These are phyloP conservation scores for Eleutherodactylus coqui DNA, from an alignment of 2,797 vertebrate species.

Conservation along the genomic window DNA sequence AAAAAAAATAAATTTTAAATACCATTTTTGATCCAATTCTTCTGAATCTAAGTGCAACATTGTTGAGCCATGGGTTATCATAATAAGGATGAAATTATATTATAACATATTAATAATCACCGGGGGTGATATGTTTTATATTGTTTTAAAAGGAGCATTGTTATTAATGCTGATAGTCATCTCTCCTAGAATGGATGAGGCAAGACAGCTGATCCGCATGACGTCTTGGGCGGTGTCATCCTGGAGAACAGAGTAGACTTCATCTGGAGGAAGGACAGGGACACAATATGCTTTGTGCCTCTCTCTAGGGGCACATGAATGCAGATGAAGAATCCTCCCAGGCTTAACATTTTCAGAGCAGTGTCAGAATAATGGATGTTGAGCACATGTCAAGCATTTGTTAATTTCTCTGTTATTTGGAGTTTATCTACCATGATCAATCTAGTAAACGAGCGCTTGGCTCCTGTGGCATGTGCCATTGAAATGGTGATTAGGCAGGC, in stretches of 20 bases:
- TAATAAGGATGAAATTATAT: background rate
- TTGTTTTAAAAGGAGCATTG: background rate
- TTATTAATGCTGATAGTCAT: background rate
- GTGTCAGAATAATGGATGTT: constrained; percentile 99
- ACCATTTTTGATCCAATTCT: background rate
- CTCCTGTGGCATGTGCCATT: constrained; percentile 98
- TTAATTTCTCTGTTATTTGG: constrained; percentile 99
- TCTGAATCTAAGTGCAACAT: background rate
- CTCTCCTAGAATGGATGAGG: background rate
- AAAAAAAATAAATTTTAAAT: too few relatives aligned
- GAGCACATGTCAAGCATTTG: constrained; percentile 99
- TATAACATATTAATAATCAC: background rate
- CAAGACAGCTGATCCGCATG: background rate
- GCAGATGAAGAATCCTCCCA: constrained; percentile 99
- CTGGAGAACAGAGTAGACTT: constrained; percentile 93
- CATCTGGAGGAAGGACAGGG: constrained; percentile 94
- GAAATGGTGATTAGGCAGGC: constrained; percentile 98
- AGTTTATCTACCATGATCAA: constrained; percentile 98
- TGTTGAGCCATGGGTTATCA: background rate
- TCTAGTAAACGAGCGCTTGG: constrained; percentile 87
- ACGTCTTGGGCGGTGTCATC: constrained; percentile 67
- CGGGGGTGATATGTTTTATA: background rate
- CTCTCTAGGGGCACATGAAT: constrained; percentile 99
- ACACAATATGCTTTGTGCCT: constrained; percentile 96
- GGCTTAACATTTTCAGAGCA: constrained; percentile 98